phyloP scores from a whole-genome alignment of 1,140 invertebrate genomes.

The Microplitis demolitor region DNA sequence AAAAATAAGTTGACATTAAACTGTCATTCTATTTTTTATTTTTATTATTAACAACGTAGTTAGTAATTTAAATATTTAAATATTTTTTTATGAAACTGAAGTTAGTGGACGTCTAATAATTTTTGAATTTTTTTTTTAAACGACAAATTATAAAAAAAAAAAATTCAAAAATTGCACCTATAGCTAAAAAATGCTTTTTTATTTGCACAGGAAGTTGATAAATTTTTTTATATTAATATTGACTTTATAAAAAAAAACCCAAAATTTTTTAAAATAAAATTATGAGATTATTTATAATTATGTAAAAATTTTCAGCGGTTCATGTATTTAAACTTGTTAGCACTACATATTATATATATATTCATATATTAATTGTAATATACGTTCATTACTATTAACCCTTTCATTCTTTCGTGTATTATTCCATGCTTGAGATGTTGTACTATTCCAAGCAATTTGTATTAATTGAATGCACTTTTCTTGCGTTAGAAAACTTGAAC shows the following conservation, averaged over 20 bases:
- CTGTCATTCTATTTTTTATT: too few relatives aligned
- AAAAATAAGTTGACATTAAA: too few relatives aligned
- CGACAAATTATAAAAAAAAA: too few relatives aligned
- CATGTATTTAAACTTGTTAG: not conserved
- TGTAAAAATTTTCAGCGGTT: not conserved
- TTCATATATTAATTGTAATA: not conserved
- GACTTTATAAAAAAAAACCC: not conserved
- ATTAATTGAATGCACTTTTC: slow-evolving; percentile 13
- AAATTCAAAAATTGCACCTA: too few relatives aligned
- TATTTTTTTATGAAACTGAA: too few relatives aligned
- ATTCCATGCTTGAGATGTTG: not conserved
- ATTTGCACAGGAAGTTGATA: too few relatives aligned
- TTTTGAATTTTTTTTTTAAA: too few relatives aligned
- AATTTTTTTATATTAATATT: not conserved
- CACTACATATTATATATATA: not conserved
- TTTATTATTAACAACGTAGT: too few relatives aligned
- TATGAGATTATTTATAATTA: not conserved
- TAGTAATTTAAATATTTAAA: too few relatives aligned
- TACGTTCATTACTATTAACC: not conserved
- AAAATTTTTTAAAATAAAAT: too few relatives aligned
- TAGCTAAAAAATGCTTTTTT: too few relatives aligned
- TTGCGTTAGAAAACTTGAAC: not conserved
- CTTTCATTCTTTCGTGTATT: not conserved
- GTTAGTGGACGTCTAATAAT: too few relatives aligned
- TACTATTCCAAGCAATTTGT: slow-evolving; percentile 5